phyloP scores from a whole-genome alignment of 1,140 invertebrate genomes.

The Bombus turneri region DNA sequence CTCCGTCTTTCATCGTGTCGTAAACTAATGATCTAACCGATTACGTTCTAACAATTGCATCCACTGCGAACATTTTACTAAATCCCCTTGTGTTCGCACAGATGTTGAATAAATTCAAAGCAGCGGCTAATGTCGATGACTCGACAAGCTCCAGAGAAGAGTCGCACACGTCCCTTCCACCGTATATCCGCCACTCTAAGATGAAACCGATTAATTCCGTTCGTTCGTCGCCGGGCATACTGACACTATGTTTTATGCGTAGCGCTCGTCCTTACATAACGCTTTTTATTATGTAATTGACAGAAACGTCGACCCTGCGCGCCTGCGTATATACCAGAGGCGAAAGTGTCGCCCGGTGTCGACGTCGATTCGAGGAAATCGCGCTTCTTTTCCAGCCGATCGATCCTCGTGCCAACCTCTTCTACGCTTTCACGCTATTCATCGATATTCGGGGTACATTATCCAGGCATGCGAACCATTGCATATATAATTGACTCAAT shows the following conservation, averaged over 20 bases:
- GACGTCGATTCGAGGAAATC: slow-evolving; percentile 37
- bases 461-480: background rate
- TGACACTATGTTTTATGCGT: slow-evolving; percentile 71
- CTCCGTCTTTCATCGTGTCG: background rate
- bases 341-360: slow-evolving; percentile 56
- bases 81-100: background rate
- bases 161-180: background rate
- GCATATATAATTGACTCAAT: background rate
- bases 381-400: slow-evolving; percentile 21
- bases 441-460: background rate
- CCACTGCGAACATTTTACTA: background rate
- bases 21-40: background rate
- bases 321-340: slow-evolving; percentile 34
- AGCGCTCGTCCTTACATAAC: slow-evolving; percentile 80
- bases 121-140: background rate
- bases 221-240: slow-evolving; percentile 46
- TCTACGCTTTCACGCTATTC: background rate
- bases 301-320: slow-evolving; percentile 75
- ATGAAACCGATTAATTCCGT: slow-evolving; percentile 62
- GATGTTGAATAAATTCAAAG: background rate
- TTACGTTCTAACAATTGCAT: background rate
- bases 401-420: slow-evolving; percentile 6
- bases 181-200: slow-evolving; percentile 32
- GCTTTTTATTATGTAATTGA: slow-evolving; percentile 82
- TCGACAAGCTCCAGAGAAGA: background rate